These are phyloP conservation scores for Bombus superbus DNA, from an alignment of 1,140 invertebrate genomes.

Conservation along the genomic window DNA sequence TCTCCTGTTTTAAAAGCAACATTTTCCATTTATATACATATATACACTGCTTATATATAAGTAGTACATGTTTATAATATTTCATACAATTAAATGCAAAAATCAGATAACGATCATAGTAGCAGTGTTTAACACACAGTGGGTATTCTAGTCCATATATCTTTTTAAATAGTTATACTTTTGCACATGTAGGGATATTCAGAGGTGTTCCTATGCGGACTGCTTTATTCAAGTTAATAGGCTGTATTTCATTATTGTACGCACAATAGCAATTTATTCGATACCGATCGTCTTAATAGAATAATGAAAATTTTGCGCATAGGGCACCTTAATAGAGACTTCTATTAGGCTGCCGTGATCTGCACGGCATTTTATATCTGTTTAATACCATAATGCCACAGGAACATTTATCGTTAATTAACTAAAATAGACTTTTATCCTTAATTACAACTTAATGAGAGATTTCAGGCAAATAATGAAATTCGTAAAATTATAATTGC, in stretches of 20 bases:
- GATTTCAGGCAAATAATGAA: conserved; percentile 74
- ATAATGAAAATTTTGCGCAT: conserved; percentile 38
- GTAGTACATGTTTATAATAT: conserved; percentile 24
- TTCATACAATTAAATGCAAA: conserved; percentile 30
- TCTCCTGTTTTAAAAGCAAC: not conserved
- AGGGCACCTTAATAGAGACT: conserved; percentile 52
- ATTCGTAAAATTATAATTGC: conserved; percentile 60
- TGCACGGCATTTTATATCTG: conserved; percentile 61
- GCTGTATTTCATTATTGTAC: not conserved
- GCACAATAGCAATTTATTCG: not conserved
- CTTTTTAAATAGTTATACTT: conserved; percentile 59
- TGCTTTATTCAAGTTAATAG: conserved; percentile 32
- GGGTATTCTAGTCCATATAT: conserved; percentile 65
- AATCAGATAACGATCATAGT: conserved; percentile 29
- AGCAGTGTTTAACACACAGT: conserved; percentile 70
- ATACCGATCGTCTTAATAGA: not conserved
- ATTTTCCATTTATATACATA: not conserved
- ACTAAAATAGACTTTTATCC: conserved; percentile 61
- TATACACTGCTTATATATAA: not conserved
- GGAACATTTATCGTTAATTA: conserved; percentile 58
- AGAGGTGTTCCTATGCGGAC: conserved; percentile 60
- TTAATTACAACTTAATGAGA: conserved; percentile 70
- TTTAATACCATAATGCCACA: conserved; percentile 52
- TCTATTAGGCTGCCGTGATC: conserved; percentile 66
- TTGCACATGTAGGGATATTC: conserved; percentile 60